phyloP scores from a whole-genome alignment of 2,888 invertebrate species.

The Actias luna region DNA sequence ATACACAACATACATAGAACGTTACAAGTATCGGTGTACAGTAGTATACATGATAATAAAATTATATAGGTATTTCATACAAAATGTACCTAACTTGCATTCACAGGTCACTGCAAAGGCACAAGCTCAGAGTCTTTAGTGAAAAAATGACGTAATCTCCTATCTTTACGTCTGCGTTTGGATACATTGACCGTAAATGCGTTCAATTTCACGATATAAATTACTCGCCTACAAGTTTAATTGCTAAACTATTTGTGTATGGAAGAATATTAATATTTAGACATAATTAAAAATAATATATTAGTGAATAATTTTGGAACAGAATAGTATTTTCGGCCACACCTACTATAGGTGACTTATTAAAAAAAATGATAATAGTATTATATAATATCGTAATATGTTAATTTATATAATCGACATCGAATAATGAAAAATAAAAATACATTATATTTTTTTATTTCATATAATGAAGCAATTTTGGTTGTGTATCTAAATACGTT shows the following conservation, averaged over 20 bases:
- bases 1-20: neutral
- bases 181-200: neutral
- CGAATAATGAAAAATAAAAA: neutral
- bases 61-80: neutral
- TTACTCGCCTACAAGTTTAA: neutral
- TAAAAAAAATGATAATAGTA: no score
- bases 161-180: neutral
- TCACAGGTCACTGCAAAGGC: neutral
- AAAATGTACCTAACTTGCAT: neutral
- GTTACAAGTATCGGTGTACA: neutral
- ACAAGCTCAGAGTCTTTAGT: neutral
- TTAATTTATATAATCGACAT: no score
- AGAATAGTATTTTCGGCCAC: neutral
- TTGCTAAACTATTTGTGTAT: neutral
- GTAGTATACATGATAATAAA: neutral
- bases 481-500: neutral
- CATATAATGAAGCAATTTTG: neutral
- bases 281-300: no score
- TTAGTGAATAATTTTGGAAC: no score
- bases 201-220: neutral
- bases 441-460: neutral
- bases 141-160: slow-evolving; percentile 6
- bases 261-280: no score
- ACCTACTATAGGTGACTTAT: no score
- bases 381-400: no score